Evolutionary conservation across 2,113 vertebrate genomes (phyloP), one percentile per base, ranked within the genome.

Genomic region (Steatornis caripensis): DNA sequence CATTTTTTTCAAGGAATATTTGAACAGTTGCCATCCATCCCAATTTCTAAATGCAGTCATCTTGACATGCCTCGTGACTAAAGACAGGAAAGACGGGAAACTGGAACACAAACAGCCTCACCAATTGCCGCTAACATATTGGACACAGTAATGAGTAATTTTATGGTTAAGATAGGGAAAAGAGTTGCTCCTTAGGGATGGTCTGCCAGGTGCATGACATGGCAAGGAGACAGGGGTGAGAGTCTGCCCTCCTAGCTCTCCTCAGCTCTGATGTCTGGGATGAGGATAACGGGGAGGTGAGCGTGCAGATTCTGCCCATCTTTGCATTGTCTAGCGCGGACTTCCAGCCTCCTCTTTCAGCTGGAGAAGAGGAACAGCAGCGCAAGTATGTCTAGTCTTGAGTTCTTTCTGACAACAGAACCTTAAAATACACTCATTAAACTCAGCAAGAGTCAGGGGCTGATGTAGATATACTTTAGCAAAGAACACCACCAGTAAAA

Each of bases 1-100:
- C 53, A 68, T 74, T 37, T 94, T 94, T 95, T 70, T 75, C 70
- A 77, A 83, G 77, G 55, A 92, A 79, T 91, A 94, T 85, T 85
- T 93, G 74, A 83, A 74, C n/a, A 87, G 90, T 78, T 96, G 77
- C 68, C 91, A 94, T 80, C 61, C 61, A 80, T 46, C 45, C 49
- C 19, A 11, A 77, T 90, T 94, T 80, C 57, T 34, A 89, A 81
- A 82, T n/a, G 65, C 66, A 87, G 62, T 70, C 57, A 41, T 70
- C 86, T 77, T 71, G 76, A 83, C 83, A 13, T 8, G 19, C 36
- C 74, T 85, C 5, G 5, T 84, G 84, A 82, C 71, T 57, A 34
- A 54, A 65, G 61, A 26, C 34, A 87, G 76, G n/a, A n/a, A n/a
- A n/a, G 82, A 64, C 4, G 34, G 61, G 51, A 76, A 94, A 78